Evolutionary conservation across 1,140 invertebrate genomes (phyloP).

Genomic region (Hylyphantes graminicola): DNA sequence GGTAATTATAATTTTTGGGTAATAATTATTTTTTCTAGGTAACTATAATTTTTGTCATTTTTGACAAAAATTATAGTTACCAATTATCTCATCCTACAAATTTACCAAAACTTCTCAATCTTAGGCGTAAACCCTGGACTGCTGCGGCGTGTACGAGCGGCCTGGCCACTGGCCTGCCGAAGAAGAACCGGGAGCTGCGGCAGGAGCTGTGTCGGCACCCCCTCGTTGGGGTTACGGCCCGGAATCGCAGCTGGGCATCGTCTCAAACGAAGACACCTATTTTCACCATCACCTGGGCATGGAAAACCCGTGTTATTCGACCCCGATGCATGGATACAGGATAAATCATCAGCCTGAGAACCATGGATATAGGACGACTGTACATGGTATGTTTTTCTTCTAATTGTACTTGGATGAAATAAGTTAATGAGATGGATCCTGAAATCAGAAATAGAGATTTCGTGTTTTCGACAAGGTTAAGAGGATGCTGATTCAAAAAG

Average conservation of each 20-base stretch:
- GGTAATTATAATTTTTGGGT: too few species aligned
- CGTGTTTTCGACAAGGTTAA: too few species aligned
- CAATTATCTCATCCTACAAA: too few species aligned
- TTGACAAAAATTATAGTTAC: too few species aligned
- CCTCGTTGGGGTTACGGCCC: conserved; percentile 46
- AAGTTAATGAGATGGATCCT: too few species aligned
- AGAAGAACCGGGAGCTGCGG: conserved; percentile 6
- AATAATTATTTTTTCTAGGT: too few species aligned
- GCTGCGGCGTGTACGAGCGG: conserved; percentile 38
- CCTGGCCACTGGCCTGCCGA: conserved; percentile 20
- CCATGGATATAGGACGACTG: neutral
- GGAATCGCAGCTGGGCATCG: conserved; percentile 32
- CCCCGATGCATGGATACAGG: conserved; percentile 1
- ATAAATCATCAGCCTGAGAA: neutral
- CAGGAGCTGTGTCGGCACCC: neutral
- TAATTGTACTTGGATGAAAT: too few species aligned
- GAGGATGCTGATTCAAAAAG: too few species aligned
- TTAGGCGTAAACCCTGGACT: conserved; percentile 17
- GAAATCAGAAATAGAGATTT: too few species aligned
- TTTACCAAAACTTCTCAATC: too few species aligned
- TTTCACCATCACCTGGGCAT: conserved; percentile 18
- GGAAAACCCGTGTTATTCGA: conserved; percentile 29
- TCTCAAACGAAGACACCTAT: conserved; percentile 4
- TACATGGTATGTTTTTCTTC: conserved; percentile 10
- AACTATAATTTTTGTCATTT: too few species aligned